Evolutionary conservation across 2,888 invertebrate genomes (phyloP).

Genomic region (Phortica magna): DNA sequence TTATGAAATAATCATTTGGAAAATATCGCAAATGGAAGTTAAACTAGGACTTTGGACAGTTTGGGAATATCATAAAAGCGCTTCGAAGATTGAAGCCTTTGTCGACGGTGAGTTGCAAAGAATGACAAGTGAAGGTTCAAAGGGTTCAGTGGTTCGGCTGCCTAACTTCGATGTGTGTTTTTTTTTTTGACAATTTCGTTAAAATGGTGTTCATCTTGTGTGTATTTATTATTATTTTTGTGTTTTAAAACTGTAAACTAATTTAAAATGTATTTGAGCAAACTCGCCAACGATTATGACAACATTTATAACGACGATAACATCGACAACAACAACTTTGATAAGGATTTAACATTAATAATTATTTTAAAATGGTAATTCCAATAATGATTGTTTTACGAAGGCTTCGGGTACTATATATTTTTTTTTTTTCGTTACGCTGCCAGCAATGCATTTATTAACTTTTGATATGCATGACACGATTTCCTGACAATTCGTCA

Average conservation of each 20-base stretch:
- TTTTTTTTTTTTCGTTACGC: neutral
- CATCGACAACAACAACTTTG: constrained; percentile 16
- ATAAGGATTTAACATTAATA: neutral
- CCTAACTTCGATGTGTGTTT: no score
- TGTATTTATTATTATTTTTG: neutral
- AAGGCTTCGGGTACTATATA: neutral
- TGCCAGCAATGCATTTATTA: neutral
- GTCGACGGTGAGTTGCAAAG: no score
- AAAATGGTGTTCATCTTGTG: neutral
- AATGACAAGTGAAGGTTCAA: no score
- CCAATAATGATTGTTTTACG: constrained; percentile 21
- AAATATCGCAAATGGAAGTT: no score
- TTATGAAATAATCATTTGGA: no score
- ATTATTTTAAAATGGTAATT: neutral
- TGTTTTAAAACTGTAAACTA: neutral
- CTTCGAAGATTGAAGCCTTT: no score
- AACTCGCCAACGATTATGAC: constrained; percentile 1
- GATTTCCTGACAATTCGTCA: neutral
- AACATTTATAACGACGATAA: constrained; percentile 5
- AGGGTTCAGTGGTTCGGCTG: no score
- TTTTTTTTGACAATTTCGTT: neutral
- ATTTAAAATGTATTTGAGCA: constrained; percentile 7
- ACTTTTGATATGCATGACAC: constrained; percentile 25
- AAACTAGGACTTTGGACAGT: no score
- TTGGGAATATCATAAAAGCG: no score